Percentiles rank a stretch among this genome's conserved stretches.
These are phyloP conservation scores for Episyrphus balteatus DNA, from an alignment of 1,140 invertebrate species.

Conservation along the genomic window DNA sequence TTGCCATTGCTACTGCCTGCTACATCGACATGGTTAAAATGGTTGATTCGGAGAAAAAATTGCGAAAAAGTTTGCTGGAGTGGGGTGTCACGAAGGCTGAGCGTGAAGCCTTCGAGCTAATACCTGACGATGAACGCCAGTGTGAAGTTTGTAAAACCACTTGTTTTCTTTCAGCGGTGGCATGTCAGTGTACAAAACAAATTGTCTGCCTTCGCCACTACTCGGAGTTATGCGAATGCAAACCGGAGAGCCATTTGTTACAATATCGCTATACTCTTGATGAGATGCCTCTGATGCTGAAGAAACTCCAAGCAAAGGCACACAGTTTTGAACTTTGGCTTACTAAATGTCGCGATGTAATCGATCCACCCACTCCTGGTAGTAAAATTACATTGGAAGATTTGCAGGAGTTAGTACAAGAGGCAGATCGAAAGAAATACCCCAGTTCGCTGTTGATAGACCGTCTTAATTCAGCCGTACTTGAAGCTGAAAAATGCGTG, in stretches of 20 bases:
- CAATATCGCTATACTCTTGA: slow-evolving; percentile 78
- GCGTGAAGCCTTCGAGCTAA: slow-evolving; percentile 78
- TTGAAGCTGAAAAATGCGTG: slow-evolving; percentile 76
- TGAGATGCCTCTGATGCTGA: slow-evolving; percentile 74
- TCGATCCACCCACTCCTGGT: slow-evolving; percentile 49
- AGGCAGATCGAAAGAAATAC: slow-evolving; percentile 64
- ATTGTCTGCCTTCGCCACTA: slow-evolving; percentile 79
- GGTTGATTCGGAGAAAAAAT: slow-evolving; percentile 71
- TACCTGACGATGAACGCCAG: slow-evolving; percentile 87
- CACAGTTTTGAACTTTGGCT: slow-evolving; percentile 83
- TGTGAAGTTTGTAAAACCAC: slow-evolving; percentile 91
- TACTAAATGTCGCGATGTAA: slow-evolving; percentile 61
- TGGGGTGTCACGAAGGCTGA: slow-evolving; percentile 80
- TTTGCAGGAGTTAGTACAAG: slow-evolving; percentile 55
- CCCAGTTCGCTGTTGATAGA: slow-evolving; percentile 70
- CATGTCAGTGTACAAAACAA: slow-evolving; percentile 63
- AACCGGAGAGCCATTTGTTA: slow-evolving; percentile 58
- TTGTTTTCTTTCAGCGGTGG: slow-evolving; percentile 86
- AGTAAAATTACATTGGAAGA: slow-evolving; percentile 38
- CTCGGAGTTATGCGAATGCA: slow-evolving; percentile 70
- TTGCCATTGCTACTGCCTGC: slow-evolving; percentile 71
- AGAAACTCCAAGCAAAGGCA: slow-evolving; percentile 69
- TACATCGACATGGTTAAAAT: slow-evolving; percentile 82
- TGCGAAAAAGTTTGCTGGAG: slow-evolving; percentile 57
- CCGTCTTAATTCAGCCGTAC: slow-evolving; percentile 40